A percentile compares a stretch with the other conserved stretches of the same genome.
phyloP scores from a whole-genome alignment of 2,888 invertebrate species.

The Meteorus cinctellus region DNA sequence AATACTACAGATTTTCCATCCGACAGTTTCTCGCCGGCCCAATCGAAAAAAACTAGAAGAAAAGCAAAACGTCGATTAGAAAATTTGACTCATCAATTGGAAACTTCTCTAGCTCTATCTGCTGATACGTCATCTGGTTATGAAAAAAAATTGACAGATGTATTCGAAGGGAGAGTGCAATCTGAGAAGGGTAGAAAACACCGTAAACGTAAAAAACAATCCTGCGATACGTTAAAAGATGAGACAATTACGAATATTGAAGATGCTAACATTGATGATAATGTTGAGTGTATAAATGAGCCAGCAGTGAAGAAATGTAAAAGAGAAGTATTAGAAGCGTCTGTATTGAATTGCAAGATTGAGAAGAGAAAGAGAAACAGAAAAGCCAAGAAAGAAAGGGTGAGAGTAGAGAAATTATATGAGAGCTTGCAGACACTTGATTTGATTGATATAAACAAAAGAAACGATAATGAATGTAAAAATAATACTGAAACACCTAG shows the following conservation, averaged over 20 bases:
- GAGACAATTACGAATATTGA: slow-evolving; percentile 25
- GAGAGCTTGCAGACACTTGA: slow-evolving; percentile 47
- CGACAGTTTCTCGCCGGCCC: slow-evolving; percentile 14
- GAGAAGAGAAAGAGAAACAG: slow-evolving; percentile 45
- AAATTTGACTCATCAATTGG: slow-evolving; percentile 55
- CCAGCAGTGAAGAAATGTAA: slow-evolving; percentile 6
- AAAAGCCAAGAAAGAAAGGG: slow-evolving; percentile 37
- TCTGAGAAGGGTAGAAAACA: slow-evolving; percentile 26
- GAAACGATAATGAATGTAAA: not conserved
- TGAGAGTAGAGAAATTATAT: slow-evolving; percentile 47
- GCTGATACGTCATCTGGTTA: slow-evolving; percentile 32
- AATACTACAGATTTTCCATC: not conserved
- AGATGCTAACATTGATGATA: not conserved
- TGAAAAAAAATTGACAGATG: slow-evolving; percentile 30
- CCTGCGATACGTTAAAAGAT: not conserved
- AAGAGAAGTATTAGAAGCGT: slow-evolving; percentile 32
- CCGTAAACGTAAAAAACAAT: slow-evolving; percentile 4
- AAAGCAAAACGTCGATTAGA: slow-evolving; percentile 52
- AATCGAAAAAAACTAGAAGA: slow-evolving; percentile 48
- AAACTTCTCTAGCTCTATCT: slow-evolving; percentile 52
- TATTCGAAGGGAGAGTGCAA: slow-evolving; percentile 9
- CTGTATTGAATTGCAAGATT: slow-evolving; percentile 48
- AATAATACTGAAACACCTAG: not conserved
- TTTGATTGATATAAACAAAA: not conserved
- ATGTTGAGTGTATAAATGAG: slow-evolving; percentile 11